These are phyloP conservation scores for Nyctalus aviator DNA, from an alignment of 2,797 vertebrate genomes.

Conservation along the genomic window DNA sequence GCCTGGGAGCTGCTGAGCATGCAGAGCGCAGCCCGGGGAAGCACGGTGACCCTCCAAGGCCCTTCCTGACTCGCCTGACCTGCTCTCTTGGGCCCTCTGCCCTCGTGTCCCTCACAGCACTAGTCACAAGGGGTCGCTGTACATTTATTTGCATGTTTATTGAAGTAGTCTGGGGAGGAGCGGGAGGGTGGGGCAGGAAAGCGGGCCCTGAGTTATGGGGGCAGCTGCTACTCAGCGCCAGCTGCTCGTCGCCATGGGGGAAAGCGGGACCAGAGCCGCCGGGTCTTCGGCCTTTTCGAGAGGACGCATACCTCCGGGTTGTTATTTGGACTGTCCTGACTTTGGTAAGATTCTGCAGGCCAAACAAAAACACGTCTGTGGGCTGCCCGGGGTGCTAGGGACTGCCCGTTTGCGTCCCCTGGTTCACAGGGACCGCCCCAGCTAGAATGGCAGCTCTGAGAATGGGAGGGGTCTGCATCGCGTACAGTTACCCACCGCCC, in stretches of 20 bases:
- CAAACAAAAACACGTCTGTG: conserved; percentile 77
- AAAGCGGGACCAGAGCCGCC: conserved; percentile 76
- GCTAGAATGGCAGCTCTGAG: conserved; percentile 21
- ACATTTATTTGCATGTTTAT: conserved; percentile 74
- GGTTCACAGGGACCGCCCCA: conserved; percentile 1
- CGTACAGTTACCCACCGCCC: neutral
- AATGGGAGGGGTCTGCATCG: neutral
- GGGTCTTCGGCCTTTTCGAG: conserved; percentile 81
- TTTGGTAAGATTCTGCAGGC: conserved; percentile 81
- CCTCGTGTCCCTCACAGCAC: neutral
- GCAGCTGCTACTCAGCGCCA: conserved; percentile 78
- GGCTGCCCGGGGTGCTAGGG: conserved; percentile 8
- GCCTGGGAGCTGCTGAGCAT: rapidly evolving
- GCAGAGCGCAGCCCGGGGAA: neutral
- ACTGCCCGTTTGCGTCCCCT: conserved; percentile 58
- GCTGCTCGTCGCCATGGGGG: conserved; percentile 80
- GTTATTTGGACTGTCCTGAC: conserved; percentile 81
- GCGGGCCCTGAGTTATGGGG: conserved; percentile 7
- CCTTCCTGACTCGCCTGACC: neutral
- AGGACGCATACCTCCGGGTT: conserved; percentile 78
- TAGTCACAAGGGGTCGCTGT: conserved; percentile 61
- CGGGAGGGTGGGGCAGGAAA: neutral
- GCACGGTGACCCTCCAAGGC: rapidly evolving
- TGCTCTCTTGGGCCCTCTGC: neutral
- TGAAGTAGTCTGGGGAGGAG: conserved; percentile 37